These are phyloP conservation scores for Catharus ustulatus DNA, from an alignment of 2,797 vertebrate species.

Conservation along the genomic window DNA sequence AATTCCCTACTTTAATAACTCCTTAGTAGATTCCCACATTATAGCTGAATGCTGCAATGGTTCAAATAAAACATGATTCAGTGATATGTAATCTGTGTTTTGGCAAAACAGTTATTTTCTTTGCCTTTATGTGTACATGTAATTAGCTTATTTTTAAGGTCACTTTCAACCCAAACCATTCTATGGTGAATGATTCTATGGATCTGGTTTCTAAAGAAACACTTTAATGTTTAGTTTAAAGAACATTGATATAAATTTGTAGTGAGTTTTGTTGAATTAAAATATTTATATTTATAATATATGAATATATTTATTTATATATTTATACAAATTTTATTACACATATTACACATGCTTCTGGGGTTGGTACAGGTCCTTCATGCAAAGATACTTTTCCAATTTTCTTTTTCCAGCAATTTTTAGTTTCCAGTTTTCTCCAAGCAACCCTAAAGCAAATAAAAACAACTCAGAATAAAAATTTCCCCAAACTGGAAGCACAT, in stretches of 20 bases:
- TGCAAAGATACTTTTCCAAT: background rate
- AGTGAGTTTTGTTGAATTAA: background rate
- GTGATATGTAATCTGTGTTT: background rate
- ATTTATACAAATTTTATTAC: background rate
- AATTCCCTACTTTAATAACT: background rate
- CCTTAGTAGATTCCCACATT: background rate
- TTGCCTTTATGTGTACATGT: background rate
- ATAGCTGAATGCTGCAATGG: background rate
- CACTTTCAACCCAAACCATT: background rate
- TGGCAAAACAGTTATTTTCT: background rate
- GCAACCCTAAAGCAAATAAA: background rate
- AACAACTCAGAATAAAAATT: background rate
- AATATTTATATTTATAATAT: no score
- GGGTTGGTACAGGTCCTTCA: background rate
- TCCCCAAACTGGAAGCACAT: fast-evolving
- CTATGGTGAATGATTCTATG: background rate
- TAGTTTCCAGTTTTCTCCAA: background rate
- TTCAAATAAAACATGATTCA: background rate
- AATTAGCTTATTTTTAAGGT: background rate
- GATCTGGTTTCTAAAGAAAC: fast-evolving
- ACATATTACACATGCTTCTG: background rate
- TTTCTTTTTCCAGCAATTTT: background rate
- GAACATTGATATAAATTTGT: background rate
- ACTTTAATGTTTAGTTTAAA: background rate
- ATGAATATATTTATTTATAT: background rate